A percentile compares a stretch with the other conserved stretches of the same genome.
phyloP scores from a whole-genome alignment of 2,113 vertebrate species.

The Synchiropus splendidus region DNA sequence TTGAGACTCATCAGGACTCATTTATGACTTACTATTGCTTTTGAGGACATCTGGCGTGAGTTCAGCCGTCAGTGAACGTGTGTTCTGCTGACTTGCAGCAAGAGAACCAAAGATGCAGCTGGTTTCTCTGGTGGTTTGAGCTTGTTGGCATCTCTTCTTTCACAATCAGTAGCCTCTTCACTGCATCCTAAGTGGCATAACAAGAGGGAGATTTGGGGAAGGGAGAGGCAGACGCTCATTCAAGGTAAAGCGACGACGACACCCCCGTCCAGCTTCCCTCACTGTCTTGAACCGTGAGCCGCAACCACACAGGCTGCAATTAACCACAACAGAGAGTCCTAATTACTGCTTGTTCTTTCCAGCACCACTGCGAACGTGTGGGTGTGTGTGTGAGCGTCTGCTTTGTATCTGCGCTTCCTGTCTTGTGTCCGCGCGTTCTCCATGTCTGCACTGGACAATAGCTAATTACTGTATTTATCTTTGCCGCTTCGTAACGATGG shows the following conservation, averaged over 20 bases:
- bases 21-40: no score
- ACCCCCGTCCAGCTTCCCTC: slow-evolving; percentile 1
- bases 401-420: neutral
- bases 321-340: slow-evolving; percentile 56
- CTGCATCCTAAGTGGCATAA: no score
- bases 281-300: neutral
- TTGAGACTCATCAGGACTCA: no score
- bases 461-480: slow-evolving; percentile 42
- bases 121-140: no score
- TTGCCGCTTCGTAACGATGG: slow-evolving; percentile 27
- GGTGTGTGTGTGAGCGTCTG: slow-evolving; percentile 5
- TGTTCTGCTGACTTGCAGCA: no score
- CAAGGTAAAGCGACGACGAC: neutral
- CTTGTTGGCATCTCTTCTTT: no score
- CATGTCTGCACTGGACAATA: slow-evolving; percentile 20
- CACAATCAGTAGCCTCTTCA: no score
- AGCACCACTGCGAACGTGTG: slow-evolving; percentile 14
- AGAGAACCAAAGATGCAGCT: no score
- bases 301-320: slow-evolving; percentile 51
- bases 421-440: neutral
- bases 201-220: neutral
- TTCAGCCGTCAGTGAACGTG: no score
- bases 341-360: slow-evolving; percentile 55
- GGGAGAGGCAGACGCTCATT: neutral
- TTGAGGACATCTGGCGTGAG: no score